These are phyloP conservation scores for Trichogramma evanescens DNA, from an alignment of 2,888 invertebrate genomes.

Conservation along the genomic window DNA sequence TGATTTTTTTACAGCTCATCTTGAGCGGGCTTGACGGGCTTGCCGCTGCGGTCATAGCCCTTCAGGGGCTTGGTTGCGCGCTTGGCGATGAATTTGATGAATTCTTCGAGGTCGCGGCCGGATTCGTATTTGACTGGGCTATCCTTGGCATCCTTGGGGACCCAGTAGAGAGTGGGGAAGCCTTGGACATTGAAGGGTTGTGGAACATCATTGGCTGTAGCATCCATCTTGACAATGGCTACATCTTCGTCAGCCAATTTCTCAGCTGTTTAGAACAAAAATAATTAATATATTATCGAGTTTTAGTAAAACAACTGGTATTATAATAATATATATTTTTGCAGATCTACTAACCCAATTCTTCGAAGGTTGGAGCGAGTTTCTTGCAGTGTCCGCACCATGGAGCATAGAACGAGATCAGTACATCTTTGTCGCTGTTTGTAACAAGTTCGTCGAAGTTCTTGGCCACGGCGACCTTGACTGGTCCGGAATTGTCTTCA, in stretches of 20 bases:
- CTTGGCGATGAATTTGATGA: conserved; percentile 88
- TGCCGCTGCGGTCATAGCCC: conserved; percentile 81
- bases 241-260: conserved; percentile 81
- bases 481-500: conserved; percentile 72
- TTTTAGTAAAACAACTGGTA: too few species aligned
- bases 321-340: background rate
- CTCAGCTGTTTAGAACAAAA: conserved; percentile 40
- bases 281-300: background rate
- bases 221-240: conserved; percentile 94
- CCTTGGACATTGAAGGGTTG: conserved; percentile 84
- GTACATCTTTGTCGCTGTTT: conserved; percentile 84
- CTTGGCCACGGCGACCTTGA: conserved; percentile 88
- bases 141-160: conserved; percentile 72
- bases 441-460: conserved; percentile 93
- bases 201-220: conserved; percentile 97
- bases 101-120: conserved; percentile 88
- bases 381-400: conserved; percentile 99
- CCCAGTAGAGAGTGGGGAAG: conserved; percentile 97
- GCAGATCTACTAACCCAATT: conserved; percentile 59
- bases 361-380: conserved; percentile 86
- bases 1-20: conserved; percentile 53
- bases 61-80: conserved; percentile 83
- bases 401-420: conserved; percentile 98
- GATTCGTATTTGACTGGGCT: conserved; percentile 84
- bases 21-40: conserved; percentile 51